These are phyloP conservation scores for Scortum barcoo DNA, from an alignment of 2,113 vertebrate species.

Conservation along the genomic window DNA sequence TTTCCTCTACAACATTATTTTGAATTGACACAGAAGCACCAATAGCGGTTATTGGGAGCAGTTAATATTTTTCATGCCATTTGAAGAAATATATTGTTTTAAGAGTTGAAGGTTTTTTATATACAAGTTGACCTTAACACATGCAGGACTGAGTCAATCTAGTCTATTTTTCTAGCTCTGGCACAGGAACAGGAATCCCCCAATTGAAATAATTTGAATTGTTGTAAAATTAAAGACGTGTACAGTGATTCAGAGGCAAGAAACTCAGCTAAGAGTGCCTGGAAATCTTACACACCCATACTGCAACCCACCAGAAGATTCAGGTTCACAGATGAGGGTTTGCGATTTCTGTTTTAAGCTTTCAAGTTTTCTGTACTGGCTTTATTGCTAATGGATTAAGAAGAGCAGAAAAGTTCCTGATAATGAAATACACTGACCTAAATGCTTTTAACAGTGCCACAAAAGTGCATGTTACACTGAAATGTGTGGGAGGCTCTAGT, in stretches of 20 bases:
- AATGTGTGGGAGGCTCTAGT: too few species aligned
- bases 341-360: background rate
- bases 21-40: constrained; percentile 14
- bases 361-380: background rate
- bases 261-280: background rate
- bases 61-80: background rate
- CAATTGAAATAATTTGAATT: background rate
- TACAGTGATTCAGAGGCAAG: background rate
- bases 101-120: background rate
- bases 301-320: background rate
- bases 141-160: background rate
- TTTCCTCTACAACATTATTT: background rate
- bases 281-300: background rate
- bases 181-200: background rate
- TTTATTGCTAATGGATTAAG: background rate
- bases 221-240: background rate
- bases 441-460: background rate
- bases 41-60: background rate
- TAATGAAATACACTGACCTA: background rate
- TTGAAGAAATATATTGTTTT: background rate
- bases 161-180: background rate
- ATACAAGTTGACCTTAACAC: background rate
- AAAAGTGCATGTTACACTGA: too few species aligned
- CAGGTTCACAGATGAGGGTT: background rate
- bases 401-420: background rate